Evolutionary conservation across 2,797 vertebrate genomes (phyloP), one percentile per base, ranked within the genome.

Genomic region (Ptychadena robeensis): DNA sequence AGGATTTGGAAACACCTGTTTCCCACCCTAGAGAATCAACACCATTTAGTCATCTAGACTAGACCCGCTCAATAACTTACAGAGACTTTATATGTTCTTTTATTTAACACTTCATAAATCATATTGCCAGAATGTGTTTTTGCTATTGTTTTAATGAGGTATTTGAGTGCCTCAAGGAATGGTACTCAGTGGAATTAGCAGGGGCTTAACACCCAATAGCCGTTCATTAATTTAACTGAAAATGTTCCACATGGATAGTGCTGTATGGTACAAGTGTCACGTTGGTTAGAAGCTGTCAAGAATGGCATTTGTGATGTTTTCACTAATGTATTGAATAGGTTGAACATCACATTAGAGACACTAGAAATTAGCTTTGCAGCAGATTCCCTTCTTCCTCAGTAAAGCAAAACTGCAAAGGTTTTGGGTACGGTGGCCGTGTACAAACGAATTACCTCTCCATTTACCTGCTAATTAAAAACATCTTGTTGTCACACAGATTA

Each of bases 81-180:
- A 74, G n/a, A 74, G 31, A 27, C 38, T 37, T 75, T 76, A 61
- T 61, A 76, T 68, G 66, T 40, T 68, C 38, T 57, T 78, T 78
- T 78, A 78, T 82, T 44, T 82, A 82, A 76, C 73, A 76, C 80
- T 37, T 32, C 72, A 69, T 82, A 75, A 82, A 82, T 82, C 48
- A 9, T 15, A 30, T 68, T 48, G 22, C 34, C 65, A 63, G 37
- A 53, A 70, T 40, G 80, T 69, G 34, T 31, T 48, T 25, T 27
- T 65, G 15, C 28, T 48, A 63, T 44, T 70, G 53, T 28, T 63
- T 44, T 82, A 61, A 61, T 61, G 53, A 75, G 34, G 73, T 37
- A 59, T 61, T 57, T 31, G 1, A 25, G 34, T 48, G 53, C 44
- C 22, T 34, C 53, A 11, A 27, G 32, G 32, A 37, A 28, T 61